Conservation (phyloP, 2,888 invertebrate genomes). For the Mesochorus sp. region DNA sequence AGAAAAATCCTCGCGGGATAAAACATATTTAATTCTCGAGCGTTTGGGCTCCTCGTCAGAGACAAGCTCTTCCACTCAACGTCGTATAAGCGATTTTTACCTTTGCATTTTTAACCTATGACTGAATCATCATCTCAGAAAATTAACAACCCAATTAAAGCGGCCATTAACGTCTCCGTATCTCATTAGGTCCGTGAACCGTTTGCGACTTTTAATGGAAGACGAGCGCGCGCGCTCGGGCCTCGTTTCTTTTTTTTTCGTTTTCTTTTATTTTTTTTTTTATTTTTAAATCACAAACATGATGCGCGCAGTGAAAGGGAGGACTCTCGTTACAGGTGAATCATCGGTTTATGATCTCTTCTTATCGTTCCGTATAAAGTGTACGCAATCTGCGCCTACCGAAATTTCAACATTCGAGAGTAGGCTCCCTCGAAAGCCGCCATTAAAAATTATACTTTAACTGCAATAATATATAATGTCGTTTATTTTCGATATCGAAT, state of each 20-base stretch:
- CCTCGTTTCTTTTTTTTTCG: slow-evolving; percentile 25
- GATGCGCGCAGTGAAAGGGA: slow-evolving; percentile 11
- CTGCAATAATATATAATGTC: too few relatives aligned
- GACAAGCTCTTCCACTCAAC: slow-evolving; percentile 36
- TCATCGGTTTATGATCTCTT: slow-evolving; percentile 60
- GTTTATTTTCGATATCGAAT: not conserved
- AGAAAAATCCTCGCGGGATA: slow-evolving; percentile 67
- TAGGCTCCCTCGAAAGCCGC: too few relatives aligned
- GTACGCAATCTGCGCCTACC: slow-evolving; percentile 15
- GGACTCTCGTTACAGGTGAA: slow-evolving; percentile 64
- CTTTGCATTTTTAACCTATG: slow-evolving; percentile 79
- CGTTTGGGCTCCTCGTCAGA: slow-evolving; percentile 64
- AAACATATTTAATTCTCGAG: slow-evolving; percentile 73
- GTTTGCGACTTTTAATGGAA: slow-evolving; percentile 77
- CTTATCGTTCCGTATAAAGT: slow-evolving; percentile 52
- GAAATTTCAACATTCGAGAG: slow-evolving; percentile 15
- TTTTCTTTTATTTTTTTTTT: slow-evolving; percentile 16
- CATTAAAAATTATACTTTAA: too few relatives aligned
- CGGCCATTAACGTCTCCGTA: slow-evolving; percentile 78
- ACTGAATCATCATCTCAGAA: slow-evolving; percentile 76
- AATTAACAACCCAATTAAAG: slow-evolving; percentile 81
- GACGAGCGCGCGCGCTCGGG: slow-evolving; percentile 61
- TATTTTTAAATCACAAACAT: slow-evolving; percentile 22
- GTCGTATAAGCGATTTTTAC: slow-evolving; percentile 74
- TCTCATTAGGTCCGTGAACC: slow-evolving; percentile 77